Conservation (phyloP, 2,888 invertebrate genomes). For the Sialis fuliginosa region DNA sequence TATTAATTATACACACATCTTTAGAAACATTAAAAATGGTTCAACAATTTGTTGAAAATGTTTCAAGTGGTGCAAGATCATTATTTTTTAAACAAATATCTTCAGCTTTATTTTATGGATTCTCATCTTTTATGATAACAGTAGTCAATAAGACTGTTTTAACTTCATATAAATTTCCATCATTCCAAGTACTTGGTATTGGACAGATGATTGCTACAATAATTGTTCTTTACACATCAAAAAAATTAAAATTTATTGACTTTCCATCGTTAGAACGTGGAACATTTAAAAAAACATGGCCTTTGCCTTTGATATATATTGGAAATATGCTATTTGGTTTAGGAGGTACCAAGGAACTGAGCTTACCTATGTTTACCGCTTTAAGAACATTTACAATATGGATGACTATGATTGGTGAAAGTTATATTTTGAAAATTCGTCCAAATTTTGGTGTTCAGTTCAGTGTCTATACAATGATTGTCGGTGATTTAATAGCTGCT, state of each 20-base stretch:
- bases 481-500: slow-evolving; percentile 85
- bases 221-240: slow-evolving; percentile 55
- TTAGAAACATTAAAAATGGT: too few species aligned
- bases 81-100: slow-evolving; percentile 34
- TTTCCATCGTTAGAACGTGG: slow-evolving; percentile 58
- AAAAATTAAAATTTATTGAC: slow-evolving; percentile 49
- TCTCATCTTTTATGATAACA: slow-evolving; percentile 86
- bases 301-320: slow-evolving; percentile 82
- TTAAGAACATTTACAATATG: slow-evolving; percentile 89
- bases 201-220: slow-evolving; percentile 86
- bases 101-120: slow-evolving; percentile 80
- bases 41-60: slow-evolving; percentile 13
- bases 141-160: slow-evolving; percentile 91
- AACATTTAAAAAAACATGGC: slow-evolving; percentile 73
- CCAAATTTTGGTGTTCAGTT: slow-evolving; percentile 68
- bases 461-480: slow-evolving; percentile 90
- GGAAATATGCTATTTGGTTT: slow-evolving; percentile 94
- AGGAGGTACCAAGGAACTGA: slow-evolving; percentile 88
- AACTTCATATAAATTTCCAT: slow-evolving; percentile 82
- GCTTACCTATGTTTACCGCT: slow-evolving; percentile 95
- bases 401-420: slow-evolving; percentile 93
- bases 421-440: slow-evolving; percentile 59
- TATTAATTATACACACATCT: too few species aligned
- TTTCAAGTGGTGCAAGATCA: slow-evolving; percentile 13
- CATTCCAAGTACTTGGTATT: slow-evolving; percentile 74